Evolutionary conservation across 2,797 vertebrate genomes (phyloP).

Genomic region (Argyrosomus regius): DNA sequence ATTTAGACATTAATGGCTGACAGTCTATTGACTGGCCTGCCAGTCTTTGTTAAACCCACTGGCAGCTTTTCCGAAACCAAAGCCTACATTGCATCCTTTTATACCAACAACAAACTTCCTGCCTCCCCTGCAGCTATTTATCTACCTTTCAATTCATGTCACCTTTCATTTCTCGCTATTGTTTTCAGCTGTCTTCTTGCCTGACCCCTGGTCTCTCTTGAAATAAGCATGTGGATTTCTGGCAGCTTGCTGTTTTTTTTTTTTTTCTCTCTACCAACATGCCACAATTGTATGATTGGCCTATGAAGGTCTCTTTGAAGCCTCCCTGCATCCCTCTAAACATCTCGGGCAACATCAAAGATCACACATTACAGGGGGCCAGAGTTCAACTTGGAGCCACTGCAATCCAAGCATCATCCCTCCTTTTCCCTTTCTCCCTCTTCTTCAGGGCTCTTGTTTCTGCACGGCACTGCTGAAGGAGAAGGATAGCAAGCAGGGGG

Average conservation of each 20-base stretch:
- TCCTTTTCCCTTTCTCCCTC: slow-evolving; percentile 1
- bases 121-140: slow-evolving; percentile 82
- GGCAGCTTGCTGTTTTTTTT: slow-evolving; percentile 51
- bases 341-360: slow-evolving; percentile 66
- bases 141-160: slow-evolving; percentile 81
- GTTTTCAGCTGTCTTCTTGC: slow-evolving; percentile 76
- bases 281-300: slow-evolving; percentile 49
- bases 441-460: slow-evolving; percentile 40
- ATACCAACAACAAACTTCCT: slow-evolving; percentile 76
- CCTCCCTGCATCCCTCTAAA: slow-evolving; percentile 52
- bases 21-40: slow-evolving; percentile 73
- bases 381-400: slow-evolving; percentile 63
- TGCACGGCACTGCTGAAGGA: slow-evolving; percentile 24
- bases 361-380: slow-evolving; percentile 51
- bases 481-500: slow-evolving; percentile 27
- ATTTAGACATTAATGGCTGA: slow-evolving; percentile 61
- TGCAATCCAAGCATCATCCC: slow-evolving; percentile 45
- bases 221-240: slow-evolving; percentile 80
- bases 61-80: slow-evolving; percentile 66
- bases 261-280: slow-evolving; percentile 45
- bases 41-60: slow-evolving; percentile 69
- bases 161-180: slow-evolving; percentile 81
- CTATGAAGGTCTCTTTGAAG: slow-evolving; percentile 63
- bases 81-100: slow-evolving; percentile 66
- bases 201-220: slow-evolving; percentile 67